Evolutionary conservation across 2,888 invertebrate species (phyloP).

Genomic region (Pelosia muscerda): DNA sequence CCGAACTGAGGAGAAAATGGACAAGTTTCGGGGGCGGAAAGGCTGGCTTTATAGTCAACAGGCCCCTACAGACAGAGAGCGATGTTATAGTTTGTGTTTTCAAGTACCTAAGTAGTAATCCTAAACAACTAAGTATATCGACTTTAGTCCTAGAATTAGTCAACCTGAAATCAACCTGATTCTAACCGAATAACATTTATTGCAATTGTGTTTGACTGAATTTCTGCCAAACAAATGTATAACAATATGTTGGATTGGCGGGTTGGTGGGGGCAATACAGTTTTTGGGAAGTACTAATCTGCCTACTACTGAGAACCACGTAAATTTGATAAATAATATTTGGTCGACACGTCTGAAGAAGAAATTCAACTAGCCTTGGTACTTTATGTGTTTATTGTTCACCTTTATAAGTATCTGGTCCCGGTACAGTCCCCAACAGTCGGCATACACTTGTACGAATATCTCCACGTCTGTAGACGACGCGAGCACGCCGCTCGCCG

Average conservation of each 20-base stretch:
- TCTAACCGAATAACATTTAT: no score
- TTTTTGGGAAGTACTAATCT: no score
- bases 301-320: no score
- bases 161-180: neutral
- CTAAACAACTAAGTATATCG: neutral
- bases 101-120: neutral
- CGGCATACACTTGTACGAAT: constrained; percentile 62
- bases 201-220: no score
- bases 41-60: neutral
- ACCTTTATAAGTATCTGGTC: constrained; percentile 74
- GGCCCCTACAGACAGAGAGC: neutral
- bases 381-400: neutral
- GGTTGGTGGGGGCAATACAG: no score
- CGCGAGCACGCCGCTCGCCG: constrained; percentile 49
- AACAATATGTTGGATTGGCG: no score
- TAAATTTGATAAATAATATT: no score
- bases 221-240: no score
- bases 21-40: neutral
- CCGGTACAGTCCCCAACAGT: constrained; percentile 73
- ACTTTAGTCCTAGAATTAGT: neutral
- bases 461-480: constrained; percentile 42
- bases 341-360: no score
- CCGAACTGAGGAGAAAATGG: neutral
- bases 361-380: no score
- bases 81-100: neutral